Conservation (phyloP, 2,113 vertebrate species). For the Furnarius figulus region DNA sequence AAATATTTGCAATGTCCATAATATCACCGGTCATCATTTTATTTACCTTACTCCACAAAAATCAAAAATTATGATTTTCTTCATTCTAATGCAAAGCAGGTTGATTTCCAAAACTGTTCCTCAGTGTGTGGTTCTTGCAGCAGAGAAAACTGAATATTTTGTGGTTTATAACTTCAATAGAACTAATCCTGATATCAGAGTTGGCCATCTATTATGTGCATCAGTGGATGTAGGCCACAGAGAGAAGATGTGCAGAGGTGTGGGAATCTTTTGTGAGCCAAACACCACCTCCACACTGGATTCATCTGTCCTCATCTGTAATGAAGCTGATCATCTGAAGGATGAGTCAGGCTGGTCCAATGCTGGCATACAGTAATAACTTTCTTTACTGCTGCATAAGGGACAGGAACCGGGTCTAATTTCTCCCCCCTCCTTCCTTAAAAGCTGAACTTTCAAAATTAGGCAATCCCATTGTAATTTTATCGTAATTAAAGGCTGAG, state of each 20-base stretch:
- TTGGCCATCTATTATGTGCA: neutral
- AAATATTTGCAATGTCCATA: neutral
- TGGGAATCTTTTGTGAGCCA: neutral
- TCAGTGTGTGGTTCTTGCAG: neutral
- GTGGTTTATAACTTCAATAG: neutral
- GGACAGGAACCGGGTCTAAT: neutral
- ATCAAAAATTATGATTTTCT: neutral
- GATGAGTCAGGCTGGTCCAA: conserved; percentile 20
- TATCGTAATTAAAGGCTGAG: conserved; percentile 58
- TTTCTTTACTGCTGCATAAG: neutral
- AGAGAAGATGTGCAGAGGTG: neutral
- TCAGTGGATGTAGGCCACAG: neutral
- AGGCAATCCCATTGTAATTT: conserved; percentile 57
- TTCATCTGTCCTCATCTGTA: conserved; percentile 33
- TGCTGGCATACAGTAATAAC: neutral
- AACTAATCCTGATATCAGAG: neutral
- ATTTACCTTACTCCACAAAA: neutral
- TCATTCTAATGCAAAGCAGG: neutral
- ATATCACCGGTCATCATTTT: neutral
- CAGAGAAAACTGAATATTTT: neutral
- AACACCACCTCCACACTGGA: neutral
- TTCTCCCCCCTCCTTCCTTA: neutral
- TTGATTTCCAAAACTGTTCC: neutral
- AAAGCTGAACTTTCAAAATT: conserved; percentile 27
- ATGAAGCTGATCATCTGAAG: conserved; percentile 30